Percentiles rank a stretch among this genome's conserved stretches.
These are phyloP conservation scores for Puffinus mauretanicus DNA, from an alignment of 2,113 vertebrate genomes.

Conservation along the genomic window DNA sequence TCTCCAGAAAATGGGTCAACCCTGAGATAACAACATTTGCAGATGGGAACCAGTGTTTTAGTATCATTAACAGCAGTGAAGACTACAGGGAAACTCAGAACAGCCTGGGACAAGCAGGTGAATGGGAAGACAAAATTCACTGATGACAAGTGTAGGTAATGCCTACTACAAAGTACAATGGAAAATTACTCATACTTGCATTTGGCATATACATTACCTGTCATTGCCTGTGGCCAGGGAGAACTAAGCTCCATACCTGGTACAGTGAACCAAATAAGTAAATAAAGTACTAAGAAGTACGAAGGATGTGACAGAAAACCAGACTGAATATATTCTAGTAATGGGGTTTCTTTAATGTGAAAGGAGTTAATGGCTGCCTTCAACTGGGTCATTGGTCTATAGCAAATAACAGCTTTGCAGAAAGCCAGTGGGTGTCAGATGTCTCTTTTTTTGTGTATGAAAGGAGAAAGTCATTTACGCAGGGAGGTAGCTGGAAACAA, in stretches of 20 bases:
- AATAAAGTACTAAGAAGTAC: neutral
- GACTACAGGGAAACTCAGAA: neutral
- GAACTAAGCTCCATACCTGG: neutral
- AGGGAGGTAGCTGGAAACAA: neutral
- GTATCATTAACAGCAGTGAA: neutral
- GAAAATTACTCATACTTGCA: neutral
- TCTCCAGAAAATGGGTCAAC: neutral
- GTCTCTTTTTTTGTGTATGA: constrained; percentile 2
- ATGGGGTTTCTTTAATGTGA: neutral
- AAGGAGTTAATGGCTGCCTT: constrained; percentile 26
- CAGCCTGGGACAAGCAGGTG: neutral
- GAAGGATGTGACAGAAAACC: constrained; percentile 12
- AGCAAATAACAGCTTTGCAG: constrained; percentile 28
- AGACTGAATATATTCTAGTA: neutral
- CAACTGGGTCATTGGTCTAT: neutral
- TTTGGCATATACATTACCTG: neutral
- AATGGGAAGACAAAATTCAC: neutral
- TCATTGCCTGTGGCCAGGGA: neutral
- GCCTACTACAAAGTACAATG: neutral
- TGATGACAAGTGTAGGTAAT: neutral
- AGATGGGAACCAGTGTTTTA: neutral
- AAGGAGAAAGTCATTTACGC: constrained; percentile 35
- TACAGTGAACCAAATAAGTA: neutral
- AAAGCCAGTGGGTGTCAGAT: neutral
- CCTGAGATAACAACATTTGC: neutral